Evolutionary conservation across 2,797 vertebrate genomes (phyloP), one percentile per base, ranked within the genome.

Genomic region (Tangara arthus): DNA sequence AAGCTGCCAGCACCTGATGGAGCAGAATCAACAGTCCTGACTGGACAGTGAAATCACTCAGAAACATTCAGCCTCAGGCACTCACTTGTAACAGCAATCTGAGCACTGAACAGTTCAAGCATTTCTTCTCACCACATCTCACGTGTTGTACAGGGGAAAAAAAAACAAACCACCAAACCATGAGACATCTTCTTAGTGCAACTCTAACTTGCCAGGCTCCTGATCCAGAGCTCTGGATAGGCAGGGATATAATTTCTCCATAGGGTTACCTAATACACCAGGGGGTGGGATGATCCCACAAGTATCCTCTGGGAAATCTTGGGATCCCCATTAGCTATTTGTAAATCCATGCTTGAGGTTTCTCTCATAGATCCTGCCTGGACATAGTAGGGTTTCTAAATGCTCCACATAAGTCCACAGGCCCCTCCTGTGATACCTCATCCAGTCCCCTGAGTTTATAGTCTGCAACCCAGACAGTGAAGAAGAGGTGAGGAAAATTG

Each of bases 1-100:
- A 72, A 92, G 70, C 94, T 93, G 88, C 83, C 89, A 92, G 84
- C 81, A 80, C 83, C 85, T 86, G 85, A 93, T 57, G 76, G 85
- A 95, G 69, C 69, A 90, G 91, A 78, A 87, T 60, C 89, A 91
- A 87, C 84, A 75, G 82, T 35, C 52, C 84, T 89, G 84, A 85
- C 75, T 0, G 20, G 91, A 80, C 84, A 82, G 79, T 91, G 87
- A 87, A 93, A 91, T 91, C 53, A 64, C 60, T 91, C 79, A 94
- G 87, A 90, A 94, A 81, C 72, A 53, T 90, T 83, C 80, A 88
- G 82, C 91, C 89, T 68, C 63, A 81, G 82, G 91, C 15, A 0
- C 52, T 82, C 82, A 14, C 89, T 96, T 78, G 76, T 75, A 94
- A 75, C 69, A 92, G 75, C 81, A 93, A 30, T 82, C 57, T 49